phyloP scores from a whole-genome alignment of 2,888 invertebrate species.

The Trachelus iudaicus region DNA sequence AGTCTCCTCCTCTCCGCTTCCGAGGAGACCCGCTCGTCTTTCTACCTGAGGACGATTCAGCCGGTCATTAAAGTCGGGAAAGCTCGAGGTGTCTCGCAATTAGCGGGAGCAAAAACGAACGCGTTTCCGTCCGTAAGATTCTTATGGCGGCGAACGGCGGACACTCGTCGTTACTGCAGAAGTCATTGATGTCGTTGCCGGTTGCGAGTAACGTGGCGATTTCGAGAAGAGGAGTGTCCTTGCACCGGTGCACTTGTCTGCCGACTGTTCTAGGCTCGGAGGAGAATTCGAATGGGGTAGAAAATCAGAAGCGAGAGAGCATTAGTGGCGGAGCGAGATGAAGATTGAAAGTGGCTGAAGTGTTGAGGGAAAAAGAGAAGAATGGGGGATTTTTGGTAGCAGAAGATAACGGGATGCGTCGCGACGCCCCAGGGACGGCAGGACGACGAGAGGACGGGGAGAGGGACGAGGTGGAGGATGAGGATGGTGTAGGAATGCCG shows the following conservation, averaged over 20 bases:
- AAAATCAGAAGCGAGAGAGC: background rate
- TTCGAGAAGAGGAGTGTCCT: background rate
- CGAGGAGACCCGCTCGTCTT: background rate
- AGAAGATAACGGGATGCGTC: background rate
- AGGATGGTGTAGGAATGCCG: conserved; percentile 54
- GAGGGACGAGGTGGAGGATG: conserved; percentile 31
- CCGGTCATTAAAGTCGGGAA: conserved; percentile 38
- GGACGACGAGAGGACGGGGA: conserved; percentile 32
- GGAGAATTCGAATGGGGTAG: background rate
- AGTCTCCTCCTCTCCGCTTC: background rate
- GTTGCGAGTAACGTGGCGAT: background rate
- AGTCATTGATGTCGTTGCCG: background rate
- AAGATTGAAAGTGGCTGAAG: background rate
- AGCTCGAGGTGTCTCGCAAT: conserved; percentile 42
- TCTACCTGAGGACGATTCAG: conserved; percentile 14
- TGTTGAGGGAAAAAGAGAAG: background rate
- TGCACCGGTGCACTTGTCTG: background rate
- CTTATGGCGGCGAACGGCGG: background rate
- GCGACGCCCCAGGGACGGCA: conserved; percentile 17
- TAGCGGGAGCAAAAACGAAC: conserved; percentile 36
- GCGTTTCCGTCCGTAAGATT: conserved; percentile 17
- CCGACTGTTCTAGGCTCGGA: background rate
- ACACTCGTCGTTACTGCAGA: background rate
- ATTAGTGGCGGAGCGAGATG: background rate
- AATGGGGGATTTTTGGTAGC: background rate